Evolutionary conservation across 2,888 invertebrate genomes (phyloP), one percentile per base, ranked within the genome.

Genomic region (Trachelus stipa): DNA sequence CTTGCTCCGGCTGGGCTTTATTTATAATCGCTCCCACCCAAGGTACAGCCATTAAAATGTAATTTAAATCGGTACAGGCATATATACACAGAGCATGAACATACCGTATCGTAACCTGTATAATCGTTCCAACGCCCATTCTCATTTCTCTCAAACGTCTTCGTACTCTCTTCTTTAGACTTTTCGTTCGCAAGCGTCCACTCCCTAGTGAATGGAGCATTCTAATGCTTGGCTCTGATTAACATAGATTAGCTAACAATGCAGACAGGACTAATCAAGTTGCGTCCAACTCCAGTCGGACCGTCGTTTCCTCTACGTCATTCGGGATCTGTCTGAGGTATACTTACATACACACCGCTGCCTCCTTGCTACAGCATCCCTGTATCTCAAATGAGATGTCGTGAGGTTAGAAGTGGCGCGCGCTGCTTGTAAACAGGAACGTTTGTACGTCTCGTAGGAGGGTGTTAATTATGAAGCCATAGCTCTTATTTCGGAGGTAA

Each of bases 221-320:
- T 71, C 31, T 31, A 34, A 71, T 34, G 9, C 33, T 34, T 71
- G 12, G 4, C 34, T 31, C 71, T 30, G 71, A 71, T 71, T 71
- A 71, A 1, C 71, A 33, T 71, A 71, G 71, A 71, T 71, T 71
- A 34, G 31, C 23, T 34, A 31, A 71, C 71, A 71, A 71, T 71
- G 71, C 71, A 56, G 56, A 56, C 56, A 2, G 2, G 56, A 23
- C 56, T 56, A 56, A 56, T 56, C 23, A 56, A 23, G 56, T 23
- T 56, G 56, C 56, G 56, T 56, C 56, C 56, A 23, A 56, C 56
- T 56, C 23, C 23, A 56, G 56, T 56, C 23, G 56, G 56, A 23
- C 23, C 9, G 56, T 56, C 9, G 23, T 56, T 56, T 56, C 56
- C 15, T 23, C 56, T 56, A 40, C 15, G 40, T 40, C 40, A 15